A percentile compares a stretch with the other conserved stretches of the same genome.
phyloP scores from a whole-genome alignment of 23 tunicate species.

The Phallusia fumigata region DNA sequence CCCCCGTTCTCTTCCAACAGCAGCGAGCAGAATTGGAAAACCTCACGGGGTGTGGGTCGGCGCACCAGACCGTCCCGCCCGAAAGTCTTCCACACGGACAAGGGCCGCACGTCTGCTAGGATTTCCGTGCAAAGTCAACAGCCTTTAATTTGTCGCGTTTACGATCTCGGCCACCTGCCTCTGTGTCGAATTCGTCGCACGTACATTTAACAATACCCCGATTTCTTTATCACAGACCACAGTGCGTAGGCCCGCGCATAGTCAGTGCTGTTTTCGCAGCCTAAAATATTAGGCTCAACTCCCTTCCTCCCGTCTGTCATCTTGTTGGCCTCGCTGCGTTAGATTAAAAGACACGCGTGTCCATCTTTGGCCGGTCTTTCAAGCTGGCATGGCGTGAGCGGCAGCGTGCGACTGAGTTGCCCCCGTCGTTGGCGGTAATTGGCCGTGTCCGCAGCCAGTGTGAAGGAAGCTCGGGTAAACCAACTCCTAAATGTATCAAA shows the following conservation, averaged over 20 bases:
- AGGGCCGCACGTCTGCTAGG: background rate
- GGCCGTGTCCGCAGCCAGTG: background rate
- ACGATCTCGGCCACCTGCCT: conserved; percentile 14
- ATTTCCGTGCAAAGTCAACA: conserved; percentile 17
- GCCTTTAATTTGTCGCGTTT: conserved; percentile 8
- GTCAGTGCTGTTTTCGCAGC: background rate
- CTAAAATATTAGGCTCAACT: background rate
- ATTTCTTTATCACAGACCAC: too few species aligned
- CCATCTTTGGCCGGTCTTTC: background rate
- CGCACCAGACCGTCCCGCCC: background rate
- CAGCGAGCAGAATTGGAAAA: background rate
- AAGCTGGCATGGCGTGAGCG: conserved; percentile 6
- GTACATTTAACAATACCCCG: too few species aligned
- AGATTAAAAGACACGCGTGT: background rate
- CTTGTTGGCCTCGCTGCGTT: background rate
- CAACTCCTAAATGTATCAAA: background rate
- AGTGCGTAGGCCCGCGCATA: background rate
- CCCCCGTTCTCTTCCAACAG: background rate
- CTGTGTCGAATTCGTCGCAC: background rate
- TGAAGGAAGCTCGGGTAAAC: background rate
- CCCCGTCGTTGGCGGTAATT: background rate
- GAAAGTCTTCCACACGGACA: conserved; percentile 1
- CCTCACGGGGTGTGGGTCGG: background rate
- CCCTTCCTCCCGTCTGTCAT: background rate
- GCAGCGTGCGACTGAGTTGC: conserved; percentile 3